Base-by-base conservation (phyloP, 2,888 invertebrate genomes). In the Lepetodrilus schrolli region DNA sequence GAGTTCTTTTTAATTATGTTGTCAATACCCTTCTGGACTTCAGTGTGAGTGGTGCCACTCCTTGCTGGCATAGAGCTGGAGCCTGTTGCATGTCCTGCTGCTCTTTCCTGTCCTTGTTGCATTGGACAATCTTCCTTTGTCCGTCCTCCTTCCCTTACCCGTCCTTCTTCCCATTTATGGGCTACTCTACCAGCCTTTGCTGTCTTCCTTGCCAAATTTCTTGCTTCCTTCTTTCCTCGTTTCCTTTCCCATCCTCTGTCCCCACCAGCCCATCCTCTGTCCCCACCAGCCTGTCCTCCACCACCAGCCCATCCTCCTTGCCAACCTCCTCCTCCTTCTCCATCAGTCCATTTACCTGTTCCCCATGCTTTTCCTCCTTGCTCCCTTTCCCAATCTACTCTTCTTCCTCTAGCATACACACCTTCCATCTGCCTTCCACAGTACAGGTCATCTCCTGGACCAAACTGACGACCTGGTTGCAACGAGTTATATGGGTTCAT, bases 1-100 rank as follows among this genome's bases (percentile, higher is more conserved):
- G 47, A 71, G 5, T 72, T 73, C 50, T 77, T 77, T 8, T 80
- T 75, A 37, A 80, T 49, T 43, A 77, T 76, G 50, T 83, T 82
- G 7, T 81, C 79, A 17, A 78, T 73, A 4, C 79, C 80, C 17
- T 76, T 77, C 51, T 66, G 20, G 17, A n/a, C n/a, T n/a, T 30
- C 30, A 30, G 17, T 30, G 34, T 30, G 8, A 30, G 26, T 34
- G 3, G 17, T 58, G 13, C 30, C 30, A n/a, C 58, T 34, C 0
- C 47, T 48, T 17, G 69, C 76, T 74, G 72, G 68, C 26, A 72
- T 66, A 26, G 68, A 71, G 13, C 76, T 73, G 43, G 77, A 43
- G 17, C 74, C 4, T 4, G 73, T 69, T 8, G 72, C 69, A 30
- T 71, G 69, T 20, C 73, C 66, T 30, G 58, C 26, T 30, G 21